phyloP scores from a whole-genome alignment of 1,140 invertebrate species.

The Coelopa frigida region DNA sequence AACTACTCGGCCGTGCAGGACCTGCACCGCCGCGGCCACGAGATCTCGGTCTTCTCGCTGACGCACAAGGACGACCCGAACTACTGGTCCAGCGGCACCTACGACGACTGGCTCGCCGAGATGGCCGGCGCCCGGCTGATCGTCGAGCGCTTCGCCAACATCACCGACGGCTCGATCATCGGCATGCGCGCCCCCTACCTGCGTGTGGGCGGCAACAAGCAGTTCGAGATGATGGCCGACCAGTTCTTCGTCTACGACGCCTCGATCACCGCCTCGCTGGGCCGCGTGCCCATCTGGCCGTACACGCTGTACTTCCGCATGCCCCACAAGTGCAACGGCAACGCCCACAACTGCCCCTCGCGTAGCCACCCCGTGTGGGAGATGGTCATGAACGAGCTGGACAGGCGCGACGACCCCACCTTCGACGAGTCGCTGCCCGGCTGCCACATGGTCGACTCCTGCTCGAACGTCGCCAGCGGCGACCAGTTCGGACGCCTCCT shows the following conservation, averaged over 20 bases:
- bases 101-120: conserved; percentile 90
- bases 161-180: conserved; percentile 82
- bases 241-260: conserved; percentile 93
- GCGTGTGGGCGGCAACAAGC: conserved; percentile 85
- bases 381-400: conserved; percentile 92
- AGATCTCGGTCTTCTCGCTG: conserved; percentile 88
- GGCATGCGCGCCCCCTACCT: conserved; percentile 85
- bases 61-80: conserved; percentile 86
- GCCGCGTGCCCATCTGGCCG: conserved; percentile 87
- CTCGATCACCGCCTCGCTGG: conserved; percentile 83
- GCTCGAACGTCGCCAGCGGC: conserved; percentile 82
- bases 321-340: conserved; percentile 91
- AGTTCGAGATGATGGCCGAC: conserved; percentile 94
- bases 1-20: conserved; percentile 93
- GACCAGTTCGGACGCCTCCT: conserved; percentile 81
- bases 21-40: conserved; percentile 84
- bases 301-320: conserved; percentile 93
- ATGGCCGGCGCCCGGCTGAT: conserved; percentile 89
- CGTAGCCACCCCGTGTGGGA: conserved; percentile 89
- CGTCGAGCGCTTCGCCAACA: conserved; percentile 82
- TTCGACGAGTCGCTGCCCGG: conserved; percentile 85
- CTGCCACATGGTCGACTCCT: conserved; percentile 92
- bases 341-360: conserved; percentile 85
- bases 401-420: conserved; percentile 82
- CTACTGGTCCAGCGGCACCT: conserved; percentile 80